Evolutionary conservation across 2,797 vertebrate genomes (phyloP).

Genomic region (Molossus molossus): DNA sequence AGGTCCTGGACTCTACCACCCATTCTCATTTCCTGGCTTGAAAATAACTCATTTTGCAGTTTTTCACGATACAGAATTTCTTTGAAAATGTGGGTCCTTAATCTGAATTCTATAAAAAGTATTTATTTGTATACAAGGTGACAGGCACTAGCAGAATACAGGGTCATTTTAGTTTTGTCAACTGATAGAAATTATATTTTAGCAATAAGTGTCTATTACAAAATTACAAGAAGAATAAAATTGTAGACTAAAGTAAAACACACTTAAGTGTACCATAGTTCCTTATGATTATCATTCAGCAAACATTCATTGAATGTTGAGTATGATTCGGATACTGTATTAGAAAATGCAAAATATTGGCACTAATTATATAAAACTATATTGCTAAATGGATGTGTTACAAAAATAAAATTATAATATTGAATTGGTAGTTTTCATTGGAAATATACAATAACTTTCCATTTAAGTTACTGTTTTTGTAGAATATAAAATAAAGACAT

Average conservation of each 20-base stretch:
- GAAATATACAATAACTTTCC: background rate
- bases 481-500: slow-evolving; percentile 35
- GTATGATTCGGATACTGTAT: background rate
- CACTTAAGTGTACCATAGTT: background rate
- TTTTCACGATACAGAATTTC: slow-evolving; percentile 20
- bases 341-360: background rate
- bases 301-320: slow-evolving; percentile 10
- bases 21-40: slow-evolving; percentile 59
- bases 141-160: background rate
- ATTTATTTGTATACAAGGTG: slow-evolving; percentile 1
- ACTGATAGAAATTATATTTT: slow-evolving; percentile 46
- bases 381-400: background rate
- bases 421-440: slow-evolving; percentile 19
- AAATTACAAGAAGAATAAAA: slow-evolving; percentile 5
- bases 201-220: background rate
- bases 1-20: background rate
- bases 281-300: background rate
- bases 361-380: background rate
- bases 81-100: slow-evolving; percentile 41
- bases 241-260: background rate
- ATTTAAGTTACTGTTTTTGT: background rate
- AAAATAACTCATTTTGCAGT: background rate
- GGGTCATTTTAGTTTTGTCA: background rate
- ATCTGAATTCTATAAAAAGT: background rate
- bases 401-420: slow-evolving; percentile 38